Evolutionary conservation across 2,888 invertebrate genomes (phyloP), one percentile per base, ranked within the genome.

Genomic region (Acronicta aceris): DNA sequence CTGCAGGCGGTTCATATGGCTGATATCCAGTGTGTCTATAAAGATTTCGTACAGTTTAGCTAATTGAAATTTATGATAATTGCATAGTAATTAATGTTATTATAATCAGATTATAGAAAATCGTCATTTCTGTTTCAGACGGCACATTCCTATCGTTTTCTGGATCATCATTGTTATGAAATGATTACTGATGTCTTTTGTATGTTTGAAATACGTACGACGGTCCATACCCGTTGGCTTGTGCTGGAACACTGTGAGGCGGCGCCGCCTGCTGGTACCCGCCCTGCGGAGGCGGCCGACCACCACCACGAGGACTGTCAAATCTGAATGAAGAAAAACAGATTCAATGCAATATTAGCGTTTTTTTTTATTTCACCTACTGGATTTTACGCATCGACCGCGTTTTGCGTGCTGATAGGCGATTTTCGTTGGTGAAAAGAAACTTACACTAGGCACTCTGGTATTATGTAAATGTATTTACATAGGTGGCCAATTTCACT

Each of bases 101-200:
- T 40, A 15, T n/a, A 21, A 43, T 70, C 93, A 93, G 92, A 73
- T 64, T 64, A 69, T 61, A 79, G 76, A 79, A 67, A 85, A 88
- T 89, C 93, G 91, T 92, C 94, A 94, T 85, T 53, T 90, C 65
- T 93, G 93, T 94, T 90, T 94, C 89, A 92, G 94, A 93, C 94
- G 93, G 94, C 94, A 94, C 94, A 93, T 94, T 94, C 94, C 94
- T 94, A 93, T 94, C 94, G 85, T 87, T 88, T 86, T 85, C 79
- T 75, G 90, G 93, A 85, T 94, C 94, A 94, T 93, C 93, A 93
- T 89, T 33, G 71, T 8, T 17, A 21, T 5, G 16, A 25, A 21
- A 40, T 10, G 12, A 5, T 45, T 10, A 9, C 30, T 21, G 8
- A 17, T 15, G 6, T 6, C 5, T 21, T 12, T 12, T 4, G 21